A percentile compares a stretch with the other conserved stretches of the same genome.
Conservation (phyloP, 2,113 vertebrate species). For the Naja naja region DNA sequence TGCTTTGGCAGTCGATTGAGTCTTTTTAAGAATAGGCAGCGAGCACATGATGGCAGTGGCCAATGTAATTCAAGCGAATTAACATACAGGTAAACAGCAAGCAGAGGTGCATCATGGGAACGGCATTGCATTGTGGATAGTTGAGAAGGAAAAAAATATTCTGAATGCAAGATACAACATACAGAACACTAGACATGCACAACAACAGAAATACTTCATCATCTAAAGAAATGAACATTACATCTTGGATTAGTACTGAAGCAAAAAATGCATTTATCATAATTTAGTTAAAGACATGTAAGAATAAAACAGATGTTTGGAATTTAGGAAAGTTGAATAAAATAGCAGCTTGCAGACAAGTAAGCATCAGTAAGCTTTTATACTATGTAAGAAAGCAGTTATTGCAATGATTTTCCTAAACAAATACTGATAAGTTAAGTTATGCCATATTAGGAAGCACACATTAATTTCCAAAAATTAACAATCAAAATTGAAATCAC, state of each 20-base stretch:
- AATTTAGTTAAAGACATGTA: slow-evolving; percentile 89
- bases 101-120: slow-evolving; percentile 99
- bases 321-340: slow-evolving; percentile 84
- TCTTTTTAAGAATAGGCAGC: slow-evolving; percentile 99
- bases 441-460: slow-evolving; percentile 31
- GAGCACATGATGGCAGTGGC: slow-evolving; percentile 99
- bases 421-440: slow-evolving; percentile 80
- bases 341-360: slow-evolving; percentile 82
- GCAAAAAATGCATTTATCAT: slow-evolving; percentile 86
- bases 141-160: slow-evolving; percentile 99
- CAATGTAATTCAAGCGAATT: slow-evolving; percentile 99
- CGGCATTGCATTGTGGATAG: slow-evolving; percentile 99
- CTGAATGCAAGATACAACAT: slow-evolving; percentile 99
- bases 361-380: slow-evolving; percentile 58
- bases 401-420: slow-evolving; percentile 62
- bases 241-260: slow-evolving; percentile 92
- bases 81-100: slow-evolving; percentile 99
- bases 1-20: slow-evolving; percentile 99
- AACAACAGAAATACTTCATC: slow-evolving; percentile 90
- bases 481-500: slow-evolving; percentile 37
- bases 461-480: slow-evolving; percentile 38
- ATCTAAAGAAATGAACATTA: slow-evolving; percentile 91
- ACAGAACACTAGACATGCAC: slow-evolving; percentile 99
- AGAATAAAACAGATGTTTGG: slow-evolving; percentile 87
- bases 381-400: slow-evolving; percentile 73